Evolutionary conservation across 2,113 vertebrate species (phyloP), one percentile per base, ranked within the genome.

Genomic region (Sylvia atricapilla): DNA sequence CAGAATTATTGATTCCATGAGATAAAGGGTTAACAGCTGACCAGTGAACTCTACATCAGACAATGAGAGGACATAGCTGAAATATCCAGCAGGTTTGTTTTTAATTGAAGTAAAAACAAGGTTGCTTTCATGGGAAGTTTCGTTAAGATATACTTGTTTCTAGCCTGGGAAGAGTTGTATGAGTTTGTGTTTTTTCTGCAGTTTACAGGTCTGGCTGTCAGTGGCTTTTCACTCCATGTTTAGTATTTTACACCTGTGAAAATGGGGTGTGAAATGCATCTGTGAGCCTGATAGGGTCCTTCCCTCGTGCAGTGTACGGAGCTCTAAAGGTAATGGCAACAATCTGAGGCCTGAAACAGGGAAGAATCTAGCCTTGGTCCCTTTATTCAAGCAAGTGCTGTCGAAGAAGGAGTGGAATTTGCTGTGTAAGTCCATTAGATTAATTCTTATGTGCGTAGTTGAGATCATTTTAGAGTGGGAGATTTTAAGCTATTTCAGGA

Each of bases 81-180:
- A 64, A 69, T 94, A 91, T 9, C 86, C 68, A 69, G 58, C 49
- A 16, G 33, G 73, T 60, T 73, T 88, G 47, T 85, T 87, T 83
- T 91, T 75, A 90, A 74, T 64, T 60, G 89, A 90, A 77, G 58
- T 68, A 27, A 58, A 96, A 97, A 95, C 94, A 97, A 95, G 92
- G 77, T 72, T 81, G 33, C 84, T 94, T 96, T 97, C 37, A 53
- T 67, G 67, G 87, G 82, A 91, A 95, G 23, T 94, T 83, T 58
- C 10, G 52, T 89, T 93, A 64, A 80, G 62, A 81, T 92, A 17
- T 13, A 67, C 73, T 91, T 77, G 47, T 83, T 83, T 86, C 27
- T 67, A 77, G 62, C 47, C 62, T 37, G 49, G 46, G 73, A 81
- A 88, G 62, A 87, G 52, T 46, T 90, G 25, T 56, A 73, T 43